A percentile compares a stretch with the other conserved stretches of the same genome.
Evolutionary conservation across 2,888 invertebrate species (phyloP).

Genomic region (Oligia fasciuncula): DNA sequence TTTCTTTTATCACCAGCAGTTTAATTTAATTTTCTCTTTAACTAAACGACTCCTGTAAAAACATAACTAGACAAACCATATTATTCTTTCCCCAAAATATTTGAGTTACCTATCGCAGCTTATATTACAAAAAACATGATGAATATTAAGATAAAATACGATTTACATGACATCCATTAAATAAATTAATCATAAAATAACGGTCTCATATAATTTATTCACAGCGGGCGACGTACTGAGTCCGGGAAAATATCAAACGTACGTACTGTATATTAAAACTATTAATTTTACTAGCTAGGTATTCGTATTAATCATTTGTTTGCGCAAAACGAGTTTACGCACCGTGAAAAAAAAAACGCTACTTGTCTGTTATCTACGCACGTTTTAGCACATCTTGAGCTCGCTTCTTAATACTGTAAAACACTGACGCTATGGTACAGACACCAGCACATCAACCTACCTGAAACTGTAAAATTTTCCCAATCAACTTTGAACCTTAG

Average conservation of each 20-base stretch:
- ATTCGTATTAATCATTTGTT: conserved; percentile 42
- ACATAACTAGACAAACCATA: background rate
- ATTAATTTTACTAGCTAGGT: conserved; percentile 65
- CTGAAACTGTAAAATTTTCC: no score
- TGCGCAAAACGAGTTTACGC: conserved; percentile 37
- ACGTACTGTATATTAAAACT: conserved; percentile 53
- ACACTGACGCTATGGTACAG: conserved; percentile 51
- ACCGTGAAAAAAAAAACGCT: conserved; percentile 50
- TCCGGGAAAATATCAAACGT: conserved; percentile 52
- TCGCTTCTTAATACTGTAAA: conserved; percentile 37
- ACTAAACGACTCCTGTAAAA: background rate
- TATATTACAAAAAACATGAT: conserved; percentile 62
- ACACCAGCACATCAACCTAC: no score
- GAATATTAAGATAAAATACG: conserved; percentile 63
- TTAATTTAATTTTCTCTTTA: background rate
- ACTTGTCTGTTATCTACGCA: conserved; percentile 42
- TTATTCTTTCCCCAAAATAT: conserved; percentile 43
- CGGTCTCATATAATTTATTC: conserved; percentile 42
- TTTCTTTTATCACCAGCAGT: background rate
- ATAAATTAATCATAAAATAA: conserved; percentile 64
- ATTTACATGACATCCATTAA: conserved; percentile 58
- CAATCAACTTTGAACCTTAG: no score
- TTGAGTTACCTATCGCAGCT: conserved; percentile 62
- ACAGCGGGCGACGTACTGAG: conserved; percentile 42
- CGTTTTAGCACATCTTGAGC: conserved; percentile 56